A percentile compares a stretch with the other conserved stretches of the same genome.
phyloP scores from a whole-genome alignment of 2,888 invertebrate species.

The Lysandra coridon region DNA sequence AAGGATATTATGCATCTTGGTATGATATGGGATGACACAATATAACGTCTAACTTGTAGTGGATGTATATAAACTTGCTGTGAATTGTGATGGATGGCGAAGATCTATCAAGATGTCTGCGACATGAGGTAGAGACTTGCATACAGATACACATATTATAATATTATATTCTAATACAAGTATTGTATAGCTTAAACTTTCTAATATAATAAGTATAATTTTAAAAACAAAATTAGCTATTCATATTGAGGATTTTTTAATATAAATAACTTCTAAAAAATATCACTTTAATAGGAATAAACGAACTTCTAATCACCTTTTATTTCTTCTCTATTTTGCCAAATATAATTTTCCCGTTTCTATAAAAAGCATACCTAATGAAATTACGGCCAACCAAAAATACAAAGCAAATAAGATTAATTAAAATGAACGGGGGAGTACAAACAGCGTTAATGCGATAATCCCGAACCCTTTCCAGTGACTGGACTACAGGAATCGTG shows the following conservation, averaged over 20 bases:
- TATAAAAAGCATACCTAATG: background rate
- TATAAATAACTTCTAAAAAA: too few species aligned
- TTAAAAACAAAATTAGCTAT: too few species aligned
- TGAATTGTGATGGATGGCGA: background rate
- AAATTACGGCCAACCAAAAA: conserved; percentile 14
- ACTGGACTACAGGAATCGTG: background rate
- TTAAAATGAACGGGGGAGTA: conserved; percentile 6
- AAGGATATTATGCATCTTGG: background rate
- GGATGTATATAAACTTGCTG: background rate
- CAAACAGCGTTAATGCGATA: conserved; percentile 18
- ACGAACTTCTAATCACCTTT: too few species aligned
- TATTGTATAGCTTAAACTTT: too few species aligned
- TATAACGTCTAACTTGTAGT: background rate
- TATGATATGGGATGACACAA: background rate
- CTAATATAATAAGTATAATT: too few species aligned
- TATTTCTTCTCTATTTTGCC: too few species aligned
- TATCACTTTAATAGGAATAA: too few species aligned
- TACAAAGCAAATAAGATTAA: conserved; percentile 16
- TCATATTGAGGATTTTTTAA: too few species aligned
- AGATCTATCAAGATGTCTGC: background rate
- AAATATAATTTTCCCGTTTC: background rate
- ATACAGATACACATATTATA: too few species aligned
- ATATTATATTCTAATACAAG: too few species aligned
- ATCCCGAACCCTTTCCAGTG: background rate
- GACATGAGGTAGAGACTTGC: background rate